Evolutionary conservation across 1,140 invertebrate genomes (phyloP), one percentile per base, ranked within the genome.

Genomic region (Samia ricini): DNA sequence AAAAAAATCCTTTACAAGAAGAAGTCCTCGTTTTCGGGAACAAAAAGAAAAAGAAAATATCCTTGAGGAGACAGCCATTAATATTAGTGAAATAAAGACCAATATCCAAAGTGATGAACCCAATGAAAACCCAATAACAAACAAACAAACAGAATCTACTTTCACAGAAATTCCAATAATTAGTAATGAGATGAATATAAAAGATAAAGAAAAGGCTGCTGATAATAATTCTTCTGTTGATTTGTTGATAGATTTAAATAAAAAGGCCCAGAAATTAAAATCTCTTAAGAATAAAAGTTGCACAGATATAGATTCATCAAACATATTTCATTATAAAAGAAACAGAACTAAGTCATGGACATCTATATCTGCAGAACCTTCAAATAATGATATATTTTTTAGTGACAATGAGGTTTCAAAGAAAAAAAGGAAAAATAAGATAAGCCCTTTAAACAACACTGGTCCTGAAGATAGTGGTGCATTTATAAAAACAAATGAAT

Each of bases 311-410:
- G 62, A 57, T 23, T 63, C 77, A 29, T 23, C 49, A 59, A 21
- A 48, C 49, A 61, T 22, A 54, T 57, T 62, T 29, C 68, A 77
- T 72, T 64, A 1, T 42, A 83, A 80, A 58, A 76, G 83, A 62
- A 66, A 68, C 33, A 77, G 82, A 77, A 83, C 81, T 18, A 82
- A 80, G 66, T 85, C 84, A 52, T 85, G 72, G 75, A 76, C 81
- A 59, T 74, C 59, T 20, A 26, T 70, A n/a, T 22, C 67, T 22
- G n/a, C 49, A 20, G 48, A 55, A 19, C 24, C 59, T 56, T 6
- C 20, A 54, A 70, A 66, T 62, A 72, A 81, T 23, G 66, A 22
- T 52, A 63, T 66, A 4, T 83, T 81, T 66, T 74, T 70, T 29
- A 84, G 83, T 76, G 83, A 84, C 21, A 86, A 72, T 76, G 83